Evolutionary conservation across 2,888 invertebrate genomes (phyloP).

Genomic region (Lissonota sp.): DNA sequence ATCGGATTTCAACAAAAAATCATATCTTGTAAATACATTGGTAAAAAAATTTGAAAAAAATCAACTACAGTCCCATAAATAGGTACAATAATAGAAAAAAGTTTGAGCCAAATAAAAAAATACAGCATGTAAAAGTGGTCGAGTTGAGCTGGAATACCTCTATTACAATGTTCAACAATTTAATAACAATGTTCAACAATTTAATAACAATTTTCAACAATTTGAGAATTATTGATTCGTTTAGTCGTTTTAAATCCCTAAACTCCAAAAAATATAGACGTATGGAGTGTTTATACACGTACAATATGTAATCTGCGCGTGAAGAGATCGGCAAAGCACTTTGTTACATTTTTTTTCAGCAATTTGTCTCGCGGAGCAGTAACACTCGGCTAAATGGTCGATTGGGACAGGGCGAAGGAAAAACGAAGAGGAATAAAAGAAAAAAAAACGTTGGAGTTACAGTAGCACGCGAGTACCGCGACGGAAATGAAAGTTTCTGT

Average conservation of each 20-base stretch:
- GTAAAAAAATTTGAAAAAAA: too few species aligned
- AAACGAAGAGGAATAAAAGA: constrained; percentile 2
- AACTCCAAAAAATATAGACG: too few species aligned
- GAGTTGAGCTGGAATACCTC: too few species aligned
- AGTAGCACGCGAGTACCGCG: constrained; percentile 34
- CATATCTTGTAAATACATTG: too few species aligned
- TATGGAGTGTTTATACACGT: too few species aligned
- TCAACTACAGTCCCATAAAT: too few species aligned
- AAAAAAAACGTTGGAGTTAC: constrained; percentile 42
- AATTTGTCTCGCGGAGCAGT: constrained; percentile 66
- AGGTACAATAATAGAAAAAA: too few species aligned
- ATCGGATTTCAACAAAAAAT: too few species aligned
- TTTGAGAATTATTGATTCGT: constrained; percentile 22
- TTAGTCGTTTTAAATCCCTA: too few species aligned
- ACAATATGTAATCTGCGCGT: constrained; percentile 12
- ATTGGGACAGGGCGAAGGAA: constrained; percentile 42
- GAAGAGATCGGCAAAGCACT: constrained; percentile 38
- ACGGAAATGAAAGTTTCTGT: constrained; percentile 59
- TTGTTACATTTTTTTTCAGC: constrained; percentile 67
- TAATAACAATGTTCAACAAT: not conserved
- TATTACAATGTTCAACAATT: constrained; percentile 17
- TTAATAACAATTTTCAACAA: not conserved
- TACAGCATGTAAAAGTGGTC: too few species aligned
- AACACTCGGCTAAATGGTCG: constrained; percentile 67
- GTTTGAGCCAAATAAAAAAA: too few species aligned